Base-by-base conservation (phyloP, 2,888 invertebrate genomes). In the Tetranychus piercei region DNA sequence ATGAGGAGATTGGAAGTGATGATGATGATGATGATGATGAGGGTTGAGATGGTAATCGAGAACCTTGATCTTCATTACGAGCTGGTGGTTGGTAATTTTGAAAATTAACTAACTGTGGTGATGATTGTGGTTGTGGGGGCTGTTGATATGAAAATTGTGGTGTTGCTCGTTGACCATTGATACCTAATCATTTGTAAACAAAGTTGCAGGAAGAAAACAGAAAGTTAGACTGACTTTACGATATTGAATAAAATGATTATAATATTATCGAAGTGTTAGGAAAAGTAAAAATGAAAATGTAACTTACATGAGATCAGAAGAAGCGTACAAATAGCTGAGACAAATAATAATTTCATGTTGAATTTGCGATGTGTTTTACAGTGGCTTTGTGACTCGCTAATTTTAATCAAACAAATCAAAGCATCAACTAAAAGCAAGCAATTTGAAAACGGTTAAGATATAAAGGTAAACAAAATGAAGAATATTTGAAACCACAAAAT, bases 81-180 rank as follows among this genome's bases (percentile, higher is more conserved):
- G 69, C 22, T 69, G 69, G 69, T 23, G 69, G 69, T 11, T 69
- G 69, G 15, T 69, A 69, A 69, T 69, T 69, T 11, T 69, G 11
- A 22, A 69, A 69, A 7, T 69, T 22, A 6, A 23, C 11, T 69
- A 22, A 22, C 23, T 69, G 69, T 18, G 69, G 20, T 69, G n/a
- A 22, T 69, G 69, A 9, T 20, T 23, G 34, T 20, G 69, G 11
- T 20, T 11, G 34, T 20, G 20, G 69, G 6, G 69, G 69, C 6
- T 55, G 55, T 55, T 55, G 69, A 23, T 23, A 69, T 69, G 69
- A 20, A 69, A 69, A 69, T 8, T 69, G 69, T 69, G 69, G 69
- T 20, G 22, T 11, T 20, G 69, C 20, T 20, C 69, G 69, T 20
- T 69, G 69, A 69, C 22, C 69, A 23, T 23, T 20, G 22, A 69